phyloP scores from a whole-genome alignment of 2,797 vertebrate species.

The Diglossa cyanea region DNA sequence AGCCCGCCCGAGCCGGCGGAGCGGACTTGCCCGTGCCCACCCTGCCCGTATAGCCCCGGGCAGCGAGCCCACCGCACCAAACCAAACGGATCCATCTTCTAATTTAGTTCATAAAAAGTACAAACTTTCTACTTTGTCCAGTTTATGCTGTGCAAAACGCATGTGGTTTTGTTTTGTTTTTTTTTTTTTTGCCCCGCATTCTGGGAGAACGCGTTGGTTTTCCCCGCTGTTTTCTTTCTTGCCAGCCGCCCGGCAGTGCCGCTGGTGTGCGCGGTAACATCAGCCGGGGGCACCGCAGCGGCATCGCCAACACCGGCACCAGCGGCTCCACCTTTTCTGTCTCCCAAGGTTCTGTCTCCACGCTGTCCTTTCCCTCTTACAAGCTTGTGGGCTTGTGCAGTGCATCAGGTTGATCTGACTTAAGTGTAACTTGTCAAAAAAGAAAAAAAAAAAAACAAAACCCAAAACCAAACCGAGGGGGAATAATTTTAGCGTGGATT shows the following conservation, averaged over 20 bases:
- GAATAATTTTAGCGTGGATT: neutral
- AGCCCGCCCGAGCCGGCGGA: neutral
- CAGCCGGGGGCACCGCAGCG: neutral
- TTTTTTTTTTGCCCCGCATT: neutral
- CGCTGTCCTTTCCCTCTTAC: neutral
- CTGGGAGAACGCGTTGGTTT: neutral
- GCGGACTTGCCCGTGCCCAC: neutral
- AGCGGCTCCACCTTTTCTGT: neutral
- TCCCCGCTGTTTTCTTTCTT: neutral
- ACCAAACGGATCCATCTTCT: neutral
- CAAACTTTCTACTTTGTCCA: accelerated
- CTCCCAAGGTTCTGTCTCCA: neutral
- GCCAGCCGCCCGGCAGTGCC: neutral
- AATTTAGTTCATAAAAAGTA: neutral
- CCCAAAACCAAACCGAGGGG: accelerated
- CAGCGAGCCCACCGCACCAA: accelerated
- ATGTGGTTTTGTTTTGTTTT: neutral
- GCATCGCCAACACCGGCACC: accelerated
- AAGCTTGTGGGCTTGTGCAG: neutral
- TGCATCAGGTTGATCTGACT: neutral
- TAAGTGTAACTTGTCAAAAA: neutral
- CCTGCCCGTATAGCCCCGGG: accelerated
- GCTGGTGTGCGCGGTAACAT: accelerated
- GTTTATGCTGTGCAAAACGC: accelerated
- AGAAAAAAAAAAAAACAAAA: neutral